Evolutionary conservation across 2,888 invertebrate genomes (phyloP), one percentile per base, ranked within the genome.

Genomic region (Brachylomia viminalis): DNA sequence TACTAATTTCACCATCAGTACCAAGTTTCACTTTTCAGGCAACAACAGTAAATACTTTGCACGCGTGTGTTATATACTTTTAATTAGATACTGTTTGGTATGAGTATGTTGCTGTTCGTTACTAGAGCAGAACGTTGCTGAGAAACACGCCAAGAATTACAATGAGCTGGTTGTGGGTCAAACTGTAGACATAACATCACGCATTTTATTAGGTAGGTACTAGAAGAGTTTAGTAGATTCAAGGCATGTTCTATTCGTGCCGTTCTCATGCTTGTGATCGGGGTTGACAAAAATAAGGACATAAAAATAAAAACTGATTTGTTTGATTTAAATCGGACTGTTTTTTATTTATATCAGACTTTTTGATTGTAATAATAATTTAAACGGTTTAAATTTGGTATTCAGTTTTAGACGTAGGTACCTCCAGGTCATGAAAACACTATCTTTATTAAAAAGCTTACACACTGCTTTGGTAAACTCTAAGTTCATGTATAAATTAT

Each of bases 71-170:
- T 69, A 30, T 56, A 47, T 69, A 56, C 42, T 80, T 77, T 56
- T 80, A 84, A 76, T 83, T 83, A 83, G 45, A 68, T 72, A 62
- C 75, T 59, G 80, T 72, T 45, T 66, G 33, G n/a, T 72, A 56
- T 72, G 64, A 17, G 45, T 70, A 62, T 66, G 73, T 65, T 80
- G 61, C 71, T 27, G 56, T 33, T 20, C 30, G 52, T 74, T 84
- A 81, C 49, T 72, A 83, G 83, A 83, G 84, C 85, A 69, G 47
- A 72, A 78, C 84, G 61, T 69, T 72, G 59, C 65, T 76, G 71
- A 84, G 84, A 81, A 83, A 66, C 65, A 10, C 30, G 76, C 58
- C 45, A 66, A 56, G 83, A 84, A 84, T 83, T 74, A 77, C 68
- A 83, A 83, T 81, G 64, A 74, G 38, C 54, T 42, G 13, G 58